Evolutionary conservation across 2,113 vertebrate species (phyloP).

Genomic region (Myrmecophaga tridactyla): DNA sequence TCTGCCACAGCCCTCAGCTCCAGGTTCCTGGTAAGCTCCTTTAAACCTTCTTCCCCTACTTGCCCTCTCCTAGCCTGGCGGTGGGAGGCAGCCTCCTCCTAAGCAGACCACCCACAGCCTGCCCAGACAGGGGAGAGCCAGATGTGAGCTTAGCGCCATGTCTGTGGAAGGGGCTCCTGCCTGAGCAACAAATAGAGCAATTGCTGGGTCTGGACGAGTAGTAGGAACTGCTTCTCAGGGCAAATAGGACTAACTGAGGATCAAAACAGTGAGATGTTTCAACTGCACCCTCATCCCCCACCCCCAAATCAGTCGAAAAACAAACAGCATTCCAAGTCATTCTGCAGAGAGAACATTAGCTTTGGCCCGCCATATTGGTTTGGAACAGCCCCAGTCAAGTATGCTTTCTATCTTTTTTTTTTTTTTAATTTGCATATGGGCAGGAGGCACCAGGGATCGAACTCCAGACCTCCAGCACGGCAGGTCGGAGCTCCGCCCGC

Average conservation of each 20-base stretch:
- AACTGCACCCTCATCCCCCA: background rate
- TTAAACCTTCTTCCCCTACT: fast-evolving
- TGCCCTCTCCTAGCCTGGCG: background rate
- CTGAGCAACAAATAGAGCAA: background rate
- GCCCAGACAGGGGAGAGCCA: background rate
- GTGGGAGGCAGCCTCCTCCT: background rate
- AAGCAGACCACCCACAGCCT: background rate
- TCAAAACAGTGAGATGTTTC: background rate
- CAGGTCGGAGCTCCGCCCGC: too few species aligned
- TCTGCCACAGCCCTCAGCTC: background rate
- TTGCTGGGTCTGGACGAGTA: background rate
- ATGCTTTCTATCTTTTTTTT: background rate
- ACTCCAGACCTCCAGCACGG: too few species aligned
- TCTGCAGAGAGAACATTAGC: background rate
- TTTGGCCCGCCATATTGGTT: background rate
- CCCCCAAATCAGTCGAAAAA: background rate
- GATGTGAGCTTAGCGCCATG: background rate
- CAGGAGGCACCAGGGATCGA: too few species aligned
- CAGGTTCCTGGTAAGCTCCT: background rate
- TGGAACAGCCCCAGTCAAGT: background rate
- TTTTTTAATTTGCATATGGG: too few species aligned
- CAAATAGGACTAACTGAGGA: background rate
- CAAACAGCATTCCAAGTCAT: background rate
- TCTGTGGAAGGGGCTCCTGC: background rate
- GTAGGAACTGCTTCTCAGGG: background rate